Conservation (phyloP, 1,140 invertebrate species). For the Sitophilus oryzae region DNA sequence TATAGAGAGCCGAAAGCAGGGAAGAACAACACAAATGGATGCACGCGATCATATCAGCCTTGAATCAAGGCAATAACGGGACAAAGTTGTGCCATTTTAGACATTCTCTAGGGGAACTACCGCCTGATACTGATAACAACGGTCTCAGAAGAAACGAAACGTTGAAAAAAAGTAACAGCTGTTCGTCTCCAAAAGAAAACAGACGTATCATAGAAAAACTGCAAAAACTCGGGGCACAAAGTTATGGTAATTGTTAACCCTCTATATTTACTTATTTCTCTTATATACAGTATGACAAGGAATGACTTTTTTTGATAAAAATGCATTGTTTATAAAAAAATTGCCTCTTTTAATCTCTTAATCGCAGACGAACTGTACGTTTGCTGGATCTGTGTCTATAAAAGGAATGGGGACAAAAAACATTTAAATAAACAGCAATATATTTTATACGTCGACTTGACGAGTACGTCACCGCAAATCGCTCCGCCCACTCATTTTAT, state of each 20-base stretch:
- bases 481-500: no score
- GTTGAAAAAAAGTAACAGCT: conserved; percentile 15
- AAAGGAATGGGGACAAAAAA: no score
- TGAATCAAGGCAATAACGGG: conserved; percentile 32
- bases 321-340: no score
- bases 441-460: no score
- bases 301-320: no score
- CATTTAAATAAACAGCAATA: no score
- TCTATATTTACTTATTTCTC: not conserved
- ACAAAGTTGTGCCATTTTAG: conserved; percentile 39
- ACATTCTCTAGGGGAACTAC: conserved; percentile 40
- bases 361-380: no score
- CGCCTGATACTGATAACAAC: conserved; percentile 8
- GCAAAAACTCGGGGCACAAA: conserved; percentile 31
- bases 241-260: conserved; percentile 6
- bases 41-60: conserved; percentile 42
- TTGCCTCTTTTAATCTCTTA: no score
- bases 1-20: conserved; percentile 43
- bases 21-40: conserved; percentile 45
- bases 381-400: no score
- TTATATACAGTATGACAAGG: not conserved
- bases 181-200: not conserved
- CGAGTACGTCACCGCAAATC: no score
- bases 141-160: conserved; percentile 24
- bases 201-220: conserved; percentile 29